phyloP scores from a whole-genome alignment of 2,113 vertebrate species.

The Dipodomys stephensi region DNA sequence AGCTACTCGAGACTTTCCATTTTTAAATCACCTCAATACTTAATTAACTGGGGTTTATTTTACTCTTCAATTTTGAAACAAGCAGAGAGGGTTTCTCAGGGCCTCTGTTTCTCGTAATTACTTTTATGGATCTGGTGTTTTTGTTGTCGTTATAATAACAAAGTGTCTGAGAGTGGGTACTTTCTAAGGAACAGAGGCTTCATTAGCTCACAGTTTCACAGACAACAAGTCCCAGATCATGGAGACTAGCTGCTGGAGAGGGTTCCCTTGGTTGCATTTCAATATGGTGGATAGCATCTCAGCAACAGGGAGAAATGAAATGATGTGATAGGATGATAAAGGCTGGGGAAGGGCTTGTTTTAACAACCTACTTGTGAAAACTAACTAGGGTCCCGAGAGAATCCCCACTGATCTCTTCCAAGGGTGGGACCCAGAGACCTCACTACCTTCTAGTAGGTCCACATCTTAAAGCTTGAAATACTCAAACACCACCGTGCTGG shows the following conservation, averaged over 20 bases:
- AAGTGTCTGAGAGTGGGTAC: not conserved
- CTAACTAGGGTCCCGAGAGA: not conserved
- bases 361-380: not conserved
- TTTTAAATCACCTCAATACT: conserved; percentile 21
- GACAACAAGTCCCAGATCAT: not conserved
- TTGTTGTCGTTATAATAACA: not conserved
- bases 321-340: not conserved
- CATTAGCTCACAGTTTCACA: not conserved
- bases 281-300: not conserved
- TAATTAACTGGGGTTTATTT: conserved; percentile 22
- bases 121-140: not conserved
- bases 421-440: not conserved
- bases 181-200: not conserved
- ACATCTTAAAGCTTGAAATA: not conserved
- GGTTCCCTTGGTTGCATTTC: not conserved
- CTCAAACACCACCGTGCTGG: too few relatives aligned
- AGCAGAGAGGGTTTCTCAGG: not conserved
- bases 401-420: not conserved
- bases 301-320: not conserved
- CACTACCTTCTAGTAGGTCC: not conserved
- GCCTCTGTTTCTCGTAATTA: not conserved
- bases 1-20: conserved; percentile 25
- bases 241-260: not conserved
- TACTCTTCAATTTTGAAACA: conserved; percentile 11
- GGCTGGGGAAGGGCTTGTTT: not conserved